A percentile compares a stretch with the other conserved stretches of the same genome.
Conservation (phyloP, 1,140 invertebrate genomes). For the Patella vulgata region DNA sequence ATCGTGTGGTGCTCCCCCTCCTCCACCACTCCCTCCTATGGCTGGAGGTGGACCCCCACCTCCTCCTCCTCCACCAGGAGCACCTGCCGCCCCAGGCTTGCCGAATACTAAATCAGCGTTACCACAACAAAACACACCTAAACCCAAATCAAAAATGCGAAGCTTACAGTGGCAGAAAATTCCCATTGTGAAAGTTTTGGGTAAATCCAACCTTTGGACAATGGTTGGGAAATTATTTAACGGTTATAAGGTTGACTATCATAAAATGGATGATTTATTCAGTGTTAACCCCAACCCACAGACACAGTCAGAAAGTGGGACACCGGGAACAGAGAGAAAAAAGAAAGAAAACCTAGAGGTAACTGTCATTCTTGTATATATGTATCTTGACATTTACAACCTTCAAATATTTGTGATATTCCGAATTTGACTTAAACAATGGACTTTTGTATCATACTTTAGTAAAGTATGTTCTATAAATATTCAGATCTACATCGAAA, state of each 20-base stretch:
- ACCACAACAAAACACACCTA: slow-evolving; percentile 61
- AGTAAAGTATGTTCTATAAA: too few species aligned
- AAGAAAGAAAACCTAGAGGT: slow-evolving; percentile 60
- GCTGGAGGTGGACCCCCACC: slow-evolving; percentile 22
- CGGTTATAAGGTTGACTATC: slow-evolving; percentile 70
- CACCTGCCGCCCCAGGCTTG: slow-evolving; percentile 25
- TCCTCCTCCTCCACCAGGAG: slow-evolving; percentile 20
- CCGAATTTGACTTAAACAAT: too few species aligned
- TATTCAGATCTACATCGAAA: too few species aligned
- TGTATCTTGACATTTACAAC: too few species aligned
- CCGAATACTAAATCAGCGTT: slow-evolving; percentile 29
- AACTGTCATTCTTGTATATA: slow-evolving; percentile 13
- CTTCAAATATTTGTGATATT: too few species aligned
- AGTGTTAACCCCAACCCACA: slow-evolving; percentile 31
- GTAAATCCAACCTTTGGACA: slow-evolving; percentile 76
- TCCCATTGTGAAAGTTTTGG: slow-evolving; percentile 52
- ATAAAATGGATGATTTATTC: slow-evolving; percentile 61
- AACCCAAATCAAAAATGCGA: slow-evolving; percentile 58
- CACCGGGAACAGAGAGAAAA: slow-evolving; percentile 38
- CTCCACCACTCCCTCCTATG: slow-evolving; percentile 12
- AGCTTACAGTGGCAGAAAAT: slow-evolving; percentile 65
- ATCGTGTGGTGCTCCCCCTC: slow-evolving; percentile 32
- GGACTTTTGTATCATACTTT: too few species aligned
- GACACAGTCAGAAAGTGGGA: slow-evolving; percentile 34
- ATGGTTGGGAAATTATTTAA: slow-evolving; percentile 86